Evolutionary conservation across 2,888 invertebrate species (phyloP), one percentile per base, ranked within the genome.

Genomic region (Orchesellides sinensis): DNA sequence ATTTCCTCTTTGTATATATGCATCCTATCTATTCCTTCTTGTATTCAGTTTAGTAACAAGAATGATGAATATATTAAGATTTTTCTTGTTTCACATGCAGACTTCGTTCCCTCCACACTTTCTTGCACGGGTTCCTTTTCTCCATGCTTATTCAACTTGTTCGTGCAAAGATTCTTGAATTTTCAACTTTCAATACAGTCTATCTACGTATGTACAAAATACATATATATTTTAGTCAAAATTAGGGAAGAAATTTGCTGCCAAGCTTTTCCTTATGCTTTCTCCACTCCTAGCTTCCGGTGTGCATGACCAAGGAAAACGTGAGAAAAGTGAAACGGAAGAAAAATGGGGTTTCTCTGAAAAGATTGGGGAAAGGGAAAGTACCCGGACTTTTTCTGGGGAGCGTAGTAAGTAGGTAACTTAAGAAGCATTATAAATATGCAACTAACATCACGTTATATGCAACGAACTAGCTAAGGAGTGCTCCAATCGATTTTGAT

Each of bases 31-130:
- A n/a, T n/a, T n/a, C n/a, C n/a, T n/a, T n/a, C n/a, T n/a, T n/a
- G n/a, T n/a, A n/a, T n/a, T n/a, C n/a, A n/a, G n/a, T 40, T 40
- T 40, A 40, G 40, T n/a, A 40, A 5, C 10, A n/a, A n/a, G 54
- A 35, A 54, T 35, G 69, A 70, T 45, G 56, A 70, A 59, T 70
- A 70, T 56, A 56, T 70, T 70, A 70, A 45, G 25, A 56, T 40
- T 40, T 40, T 40, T 40, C n/a, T 14, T 40, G 21, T 56, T 70
- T 70, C 54, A 40, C 19, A 70, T 70, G 70, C 69, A 69, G 54
- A 54, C 35, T 32, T n/a, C 21, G 35, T 54, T n/a, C 40, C 40
- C n/a, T n/a, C n/a, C n/a, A n/a, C n/a, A 40, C 10, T 40, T 40
- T 40, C n/a, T 40, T 40, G n/a, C 40, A 40, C n/a, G 40, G 40